Conservation (phyloP, 2,113 vertebrate species). For the Leiothrix lutea region DNA sequence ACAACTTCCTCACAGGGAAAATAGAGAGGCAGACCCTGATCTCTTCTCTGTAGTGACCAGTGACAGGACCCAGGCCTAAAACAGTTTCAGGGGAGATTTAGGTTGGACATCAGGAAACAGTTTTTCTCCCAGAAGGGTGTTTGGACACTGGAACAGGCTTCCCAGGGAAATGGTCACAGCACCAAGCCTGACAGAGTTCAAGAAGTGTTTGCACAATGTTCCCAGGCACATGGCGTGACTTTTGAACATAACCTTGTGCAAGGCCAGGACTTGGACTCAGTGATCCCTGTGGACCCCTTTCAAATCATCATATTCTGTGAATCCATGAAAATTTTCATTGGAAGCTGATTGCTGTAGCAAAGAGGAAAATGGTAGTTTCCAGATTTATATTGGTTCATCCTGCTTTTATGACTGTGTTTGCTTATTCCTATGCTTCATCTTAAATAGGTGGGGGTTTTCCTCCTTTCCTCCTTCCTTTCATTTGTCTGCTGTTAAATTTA, state of each 20-base stretch:
- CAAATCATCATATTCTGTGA: not conserved
- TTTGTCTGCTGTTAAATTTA: not conserved
- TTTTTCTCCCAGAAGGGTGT: not conserved
- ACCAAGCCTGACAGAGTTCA: not conserved
- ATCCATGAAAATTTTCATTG: not conserved
- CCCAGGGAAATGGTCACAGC: not conserved
- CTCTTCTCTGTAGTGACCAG: too few species aligned
- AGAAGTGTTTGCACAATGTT: not conserved
- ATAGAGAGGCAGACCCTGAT: not conserved
- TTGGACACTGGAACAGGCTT: not conserved
- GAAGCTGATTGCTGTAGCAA: not conserved
- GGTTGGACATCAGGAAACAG: not conserved
- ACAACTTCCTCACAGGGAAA: not conserved
- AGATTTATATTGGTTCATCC: not conserved
- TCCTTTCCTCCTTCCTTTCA: not conserved
- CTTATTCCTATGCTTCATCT: not conserved
- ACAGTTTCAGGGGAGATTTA: not conserved
- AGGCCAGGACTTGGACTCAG: fast-evolving
- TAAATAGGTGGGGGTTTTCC: fast-evolving
- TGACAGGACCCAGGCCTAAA: not conserved
- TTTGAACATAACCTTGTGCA: not conserved
- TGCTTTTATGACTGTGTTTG: not conserved
- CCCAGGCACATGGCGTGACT: not conserved
- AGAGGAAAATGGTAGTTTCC: not conserved
- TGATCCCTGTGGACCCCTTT: not conserved